These are phyloP conservation scores for Halichoerus grypus DNA, from an alignment of 2,113 vertebrate species.

Conservation along the genomic window DNA sequence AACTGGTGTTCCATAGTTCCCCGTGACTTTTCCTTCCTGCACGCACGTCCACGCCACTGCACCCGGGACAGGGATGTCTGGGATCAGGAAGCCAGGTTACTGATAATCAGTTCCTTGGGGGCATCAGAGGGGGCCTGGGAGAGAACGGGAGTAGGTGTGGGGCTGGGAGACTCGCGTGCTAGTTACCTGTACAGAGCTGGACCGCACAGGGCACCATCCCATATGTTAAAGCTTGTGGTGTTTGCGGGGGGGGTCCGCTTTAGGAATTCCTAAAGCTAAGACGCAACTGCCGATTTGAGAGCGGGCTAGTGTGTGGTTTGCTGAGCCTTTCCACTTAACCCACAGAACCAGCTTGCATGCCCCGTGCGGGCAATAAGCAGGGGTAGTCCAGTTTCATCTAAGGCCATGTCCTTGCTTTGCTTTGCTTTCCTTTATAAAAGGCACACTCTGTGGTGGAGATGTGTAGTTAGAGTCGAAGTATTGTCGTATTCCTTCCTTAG, in stretches of 20 bases:
- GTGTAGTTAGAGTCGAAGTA: constrained; percentile 4
- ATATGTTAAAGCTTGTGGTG: neutral
- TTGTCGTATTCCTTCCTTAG: neutral
- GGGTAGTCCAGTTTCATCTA: neutral
- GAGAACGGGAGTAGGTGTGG: neutral
- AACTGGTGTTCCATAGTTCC: neutral
- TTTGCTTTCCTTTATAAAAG: constrained; percentile 62
- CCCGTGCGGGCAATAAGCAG: neutral
- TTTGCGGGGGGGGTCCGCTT: neutral
- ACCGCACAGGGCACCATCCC: neutral
- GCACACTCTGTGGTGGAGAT: constrained; percentile 43
- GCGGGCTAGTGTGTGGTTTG: neutral
- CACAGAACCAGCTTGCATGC: neutral
- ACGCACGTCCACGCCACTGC: neutral
- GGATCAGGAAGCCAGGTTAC: neutral
- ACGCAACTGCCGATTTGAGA: constrained; percentile 2
- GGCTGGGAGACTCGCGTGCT: neutral
- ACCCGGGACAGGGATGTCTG: neutral
- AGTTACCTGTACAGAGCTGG: neutral
- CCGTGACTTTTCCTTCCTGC: neutral
- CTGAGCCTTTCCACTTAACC: neutral
- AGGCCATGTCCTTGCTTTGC: neutral
- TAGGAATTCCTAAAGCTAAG: neutral
- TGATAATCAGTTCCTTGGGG: neutral
- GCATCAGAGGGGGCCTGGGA: neutral